Evolutionary conservation across 1,140 invertebrate species (phyloP), one percentile per base, ranked within the genome.

Genomic region (Propsilocerus akamusi): DNA sequence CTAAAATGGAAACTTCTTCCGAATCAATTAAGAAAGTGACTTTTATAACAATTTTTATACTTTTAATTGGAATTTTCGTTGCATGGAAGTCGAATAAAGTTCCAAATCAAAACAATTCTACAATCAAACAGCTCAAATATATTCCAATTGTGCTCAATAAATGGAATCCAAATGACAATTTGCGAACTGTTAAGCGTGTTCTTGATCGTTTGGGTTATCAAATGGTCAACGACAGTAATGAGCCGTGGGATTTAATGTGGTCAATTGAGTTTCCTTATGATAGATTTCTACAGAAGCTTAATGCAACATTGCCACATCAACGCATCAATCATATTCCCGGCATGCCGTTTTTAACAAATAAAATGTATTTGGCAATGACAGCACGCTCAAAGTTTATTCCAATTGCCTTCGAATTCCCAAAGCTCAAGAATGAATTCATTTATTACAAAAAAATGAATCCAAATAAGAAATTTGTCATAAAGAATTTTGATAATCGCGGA

Each of bases 271-370:
- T 89, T 65, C 89, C 90, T 3, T 93, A 93, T 59, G 68, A 71
- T 47, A 66, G 62, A 2, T 57, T 86, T 4, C 70, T 74, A 25
- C 60, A 72, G 0, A 61, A 72, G 52, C 25, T 71, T 14, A 59
- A 86, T 25, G 70, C 64, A 41, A 71, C 71, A 53, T 58, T 90
- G 20, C 61, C 72, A 12, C 68, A 84, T 64, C 86, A 91, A 59
- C 81, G 70, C 59, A 79, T 95, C 0, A 96, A 95, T 65, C 88
- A 95, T 64, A 88, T 93, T 60, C 92, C 92, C 5, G 91, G 89
- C 1, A 85, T 83, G 34, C 90, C 90, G 2, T 92, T 78, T 58
- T 84, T 95, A 41, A 93, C 89, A 1, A 92, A 88, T 56, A 96
- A 96, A 71, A 86, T 88, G 12, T 82, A 82, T 61, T 69, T 95